These are phyloP conservation scores for Bungarus multicinctus DNA, from an alignment of 2,113 vertebrate species.

Conservation along the genomic window DNA sequence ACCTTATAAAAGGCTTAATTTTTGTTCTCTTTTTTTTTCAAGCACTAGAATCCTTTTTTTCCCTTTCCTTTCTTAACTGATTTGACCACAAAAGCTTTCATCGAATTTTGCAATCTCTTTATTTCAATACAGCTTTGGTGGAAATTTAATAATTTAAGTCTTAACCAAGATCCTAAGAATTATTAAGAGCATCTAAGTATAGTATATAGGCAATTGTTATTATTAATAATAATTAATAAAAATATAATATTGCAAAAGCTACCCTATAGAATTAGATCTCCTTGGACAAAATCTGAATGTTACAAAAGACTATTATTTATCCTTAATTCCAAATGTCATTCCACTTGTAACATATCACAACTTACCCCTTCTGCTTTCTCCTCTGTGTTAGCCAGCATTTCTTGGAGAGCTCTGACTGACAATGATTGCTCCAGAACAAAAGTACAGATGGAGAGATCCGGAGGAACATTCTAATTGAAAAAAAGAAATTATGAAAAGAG, in stretches of 20 bases:
- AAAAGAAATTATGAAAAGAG: slow-evolving; percentile 23
- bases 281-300: neutral
- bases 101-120: neutral
- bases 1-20: neutral
- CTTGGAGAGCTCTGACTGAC: slow-evolving; percentile 91
- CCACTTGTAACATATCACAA: slow-evolving; percentile 28
- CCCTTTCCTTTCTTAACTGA: neutral
- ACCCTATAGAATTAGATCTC: neutral
- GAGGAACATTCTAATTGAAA: slow-evolving; percentile 90
- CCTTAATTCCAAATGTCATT: neutral
- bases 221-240: neutral
- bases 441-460: slow-evolving; percentile 96
- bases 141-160: neutral
- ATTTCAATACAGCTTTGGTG: neutral
- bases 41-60: neutral
- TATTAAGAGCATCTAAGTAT: neutral
- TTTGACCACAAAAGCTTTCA: neutral
- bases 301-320: neutral
- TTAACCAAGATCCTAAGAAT: neutral
- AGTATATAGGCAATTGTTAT: neutral
- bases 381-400: slow-evolving; percentile 93
- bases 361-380: slow-evolving; percentile 92
- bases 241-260: neutral
- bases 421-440: slow-evolving; percentile 95
- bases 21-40: neutral